Evolutionary conservation across 2,888 invertebrate species (phyloP), one percentile per base, ranked within the genome.

Genomic region (Limnephilus lunatus): DNA sequence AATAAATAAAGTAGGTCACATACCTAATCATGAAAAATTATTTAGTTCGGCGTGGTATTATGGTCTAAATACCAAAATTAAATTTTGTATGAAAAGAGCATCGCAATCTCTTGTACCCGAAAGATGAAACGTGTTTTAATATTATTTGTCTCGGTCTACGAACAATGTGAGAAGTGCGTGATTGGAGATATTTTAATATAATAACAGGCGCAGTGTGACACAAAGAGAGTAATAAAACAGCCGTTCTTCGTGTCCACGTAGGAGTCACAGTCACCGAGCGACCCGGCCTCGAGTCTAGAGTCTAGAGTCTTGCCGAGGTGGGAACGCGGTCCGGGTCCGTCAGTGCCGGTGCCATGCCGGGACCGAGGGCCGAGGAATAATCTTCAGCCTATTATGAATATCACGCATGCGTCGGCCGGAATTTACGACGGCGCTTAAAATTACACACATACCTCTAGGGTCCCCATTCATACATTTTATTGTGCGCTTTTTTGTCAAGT

Each of bases 391-490:
- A 91, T 92, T 93, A 92, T 92, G 89, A 91, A 91, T 88, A 91
- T 92, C 93, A 93, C 92, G 93, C 89, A 88, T 91, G 89, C 92
- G 89, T 82, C 39, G 80, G 85, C 14, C 81, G 85, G 92, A 92
- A 93, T 93, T 93, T 92, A 93, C 90, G 92, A 88, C 93, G 93
- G 93, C 93, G 93, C 93, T 93, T 93, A 92, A 90, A 39, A 88
- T 87, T 87, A 91, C 82, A 91, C 53, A 44, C 89, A 87, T 91
- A 91, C 90, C 68, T 81, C 89, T 39, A 68, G 68, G 87, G 85
- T 48, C 81, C 90, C 90, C 90, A 92, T 93, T 93, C 92, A 93
- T 91, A 92, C 91, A 90, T 90, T 93, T 92, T 91, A 92, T 92
- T 92, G 93, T 92, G 83, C 82, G 90, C 88, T 90, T 91, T 68